Base-by-base conservation (phyloP, 2,113 vertebrate species). In the Cardinalis cardinalis region DNA sequence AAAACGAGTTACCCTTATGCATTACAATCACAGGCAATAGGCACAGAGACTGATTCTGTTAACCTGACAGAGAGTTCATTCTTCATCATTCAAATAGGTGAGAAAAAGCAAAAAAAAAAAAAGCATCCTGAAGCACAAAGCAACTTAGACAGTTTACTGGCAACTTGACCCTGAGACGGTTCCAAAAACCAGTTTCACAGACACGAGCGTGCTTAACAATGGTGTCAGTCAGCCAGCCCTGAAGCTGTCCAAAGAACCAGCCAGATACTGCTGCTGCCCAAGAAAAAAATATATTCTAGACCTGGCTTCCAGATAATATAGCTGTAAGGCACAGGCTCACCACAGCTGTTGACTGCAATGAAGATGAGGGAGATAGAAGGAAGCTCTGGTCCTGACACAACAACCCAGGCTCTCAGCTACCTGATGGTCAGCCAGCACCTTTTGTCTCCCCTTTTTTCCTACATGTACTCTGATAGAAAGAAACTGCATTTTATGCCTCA, bases 231-330 rank as follows among this genome's bases (percentile, higher is more conserved):
- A 96, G 94, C 70, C 92, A 94, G 87, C 92, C 92, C 91, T 18
- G 60, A 81, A 96, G 93, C 91, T 94, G 89, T 82, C 94, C 95
- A 88, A 83, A 93, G 95, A 88, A 73, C 64, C 86, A 97, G 94
- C 69, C 93, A 93, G 88, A 93, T 83, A 95, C 77, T 91, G 94
- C 92, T 91, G 91, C 85, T 21, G 72, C 70, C 71, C 44, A 65
- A 93, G 75, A 92, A 85, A 86, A 73, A 89, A 95, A 87, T 63
- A 60, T 61, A 96, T 92, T 94, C 94, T 81, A 90, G 91, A 94
- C 87, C 89, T 90, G 87, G 84, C 66, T 94, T 95, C 94, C 88
- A 91, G 94, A 90, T 97, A 97, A 97, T 96, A 97, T 82, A 97
- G 94, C 96, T 96, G 96, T 96, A 96, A 97, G 93, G 93, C 93